Evolutionary conservation across 2,888 invertebrate species (phyloP), one percentile per base, ranked within the genome.

Genomic region (Synergus laeviventris): DNA sequence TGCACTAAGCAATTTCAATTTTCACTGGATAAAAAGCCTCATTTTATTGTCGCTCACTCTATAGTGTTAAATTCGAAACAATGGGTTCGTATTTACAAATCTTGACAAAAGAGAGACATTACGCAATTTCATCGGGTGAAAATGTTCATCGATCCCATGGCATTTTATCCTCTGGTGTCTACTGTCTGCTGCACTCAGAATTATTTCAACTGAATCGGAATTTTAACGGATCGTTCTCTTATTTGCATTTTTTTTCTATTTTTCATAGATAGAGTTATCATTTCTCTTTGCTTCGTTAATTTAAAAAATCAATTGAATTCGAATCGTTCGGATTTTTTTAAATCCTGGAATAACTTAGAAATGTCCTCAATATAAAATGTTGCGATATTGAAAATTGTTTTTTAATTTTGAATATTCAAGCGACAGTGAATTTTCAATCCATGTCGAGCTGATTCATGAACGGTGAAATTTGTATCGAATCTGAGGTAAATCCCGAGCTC

Each of bases 51-150:
- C 70, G 24, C 14, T 24, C 31, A 70, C n/a, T 70, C 45, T 70
- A 16, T 31, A 36, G 31, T 31, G 49, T 45, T n/a, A 70, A 49
- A 49, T 45, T 18, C 66, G 24, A 70, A 70, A 70, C 66, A 70
- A 70, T 70, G 45, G n/a, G 9, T 24, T 45, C 16, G 42, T 70
- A 70, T 70, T 70, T 70, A 49, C 31, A 49, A 70, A 70, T 49
- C 70, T 66, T 70, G 70, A 70, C 70, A 70, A 70, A 70, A 70
- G 70, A 49, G 49, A 31, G 31, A 49, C 42, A 45, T 70, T 45
- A 31, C 70, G 31, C 70, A 49, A 70, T 70, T 70, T 49, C 24
- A n/a, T 49, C 31, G 24, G 24, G 9, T 49, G 70, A 49, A 49
- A 66, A 42, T 45, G 24, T 45, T 45, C 42, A 38, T 64, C 31